Base-by-base conservation (phyloP, 2,888 invertebrate species). In the Caenorhabditis sinica region DNA sequence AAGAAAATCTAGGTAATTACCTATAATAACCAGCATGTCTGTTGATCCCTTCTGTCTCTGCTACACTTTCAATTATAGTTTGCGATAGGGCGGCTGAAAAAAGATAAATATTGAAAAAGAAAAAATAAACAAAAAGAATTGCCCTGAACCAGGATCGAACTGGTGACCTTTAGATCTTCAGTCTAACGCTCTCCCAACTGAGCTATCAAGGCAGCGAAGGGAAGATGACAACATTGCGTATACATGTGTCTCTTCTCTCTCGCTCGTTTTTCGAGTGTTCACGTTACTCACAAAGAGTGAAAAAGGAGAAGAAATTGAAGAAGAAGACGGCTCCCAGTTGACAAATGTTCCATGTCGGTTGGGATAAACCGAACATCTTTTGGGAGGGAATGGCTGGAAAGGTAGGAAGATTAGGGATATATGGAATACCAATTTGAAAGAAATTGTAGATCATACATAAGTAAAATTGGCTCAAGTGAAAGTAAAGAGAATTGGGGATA, bases 121-220 rank as follows among this genome's bases (percentile, higher is more conserved):
- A 25, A 74, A 63, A 28, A 36, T 6, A 63, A 45, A 20, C 53
- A 60, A 76, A 77, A 58, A 36, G n/a, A 15, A 81, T 77, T 91
- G 90, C 90, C 91, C 85, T 89, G 87, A 91, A 88, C 92, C 90
- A 91, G 92, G 92, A 92, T 92, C 91, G 91, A 91, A 92, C 92
- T 91, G 90, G 92, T 87, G 92, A 91, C 92, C 88, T 92, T 91
- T 92, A 91, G 92, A 91, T 92, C 91, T 91, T 91, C 91, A 92
- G 91, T 91, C 92, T 91, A 91, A 91, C 92, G 92, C 91, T 91
- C 91, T 91, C 91, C 91, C 91, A 90, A 92, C 91, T 91, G 92
- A 91, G 91, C 91, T 91, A 91, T 90, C 82, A 77, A 83, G 77
- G 83, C 79, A 40, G 40, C 33, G 45, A 15, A 20, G 9, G 0